Base-by-base conservation (phyloP, 2,888 invertebrate genomes). In the Drosophila atripex region DNA sequence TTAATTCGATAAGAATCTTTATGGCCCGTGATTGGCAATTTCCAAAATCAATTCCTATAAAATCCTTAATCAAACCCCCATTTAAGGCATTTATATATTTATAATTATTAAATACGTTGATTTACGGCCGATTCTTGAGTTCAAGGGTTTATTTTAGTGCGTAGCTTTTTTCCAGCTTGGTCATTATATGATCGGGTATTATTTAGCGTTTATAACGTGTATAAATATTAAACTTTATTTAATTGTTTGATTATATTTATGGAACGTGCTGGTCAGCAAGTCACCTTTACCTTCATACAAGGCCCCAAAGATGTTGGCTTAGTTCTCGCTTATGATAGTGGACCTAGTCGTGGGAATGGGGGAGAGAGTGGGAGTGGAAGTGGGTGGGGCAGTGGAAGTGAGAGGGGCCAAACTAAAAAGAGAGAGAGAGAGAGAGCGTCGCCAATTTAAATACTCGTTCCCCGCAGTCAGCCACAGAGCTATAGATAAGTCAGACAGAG, bases 401-500 rank as follows among this genome's bases (percentile, higher is more conserved):
- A 23, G 21, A 23, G 21, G 21, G 21, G 21, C 4, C 21, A 9
- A 28, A 28, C 28, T 9, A 50, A 21, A 39, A 23, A 43, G 41
- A 38, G 46, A 49, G 52, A 28, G 41, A 35, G 43, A 21, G 54
- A 46, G 50, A 51, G 45, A 66, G 35, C 41, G 55, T 45, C 43
- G 71, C 69, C 71, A 56, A 83, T 77, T 79, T 75, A 35, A 86
- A 69, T 69, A 54, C 41, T 50, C 56, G 45, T 49, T 71, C 54
- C 50, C 54, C 30, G 1, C 18, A 18, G 18, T 18, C 16, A 64
- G 45, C 64, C 56, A 51, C 39, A 38, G 51, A 51, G 11, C 30
- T 41, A 70, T 54, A 77, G 84, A 86, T 80, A 77, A 86, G 75
- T 73, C 87, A 70, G 74, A 70, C 76, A 71, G 70, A 76, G 74